phyloP scores from a whole-genome alignment of 1,140 invertebrate species.

The Brachionus manjavacas region DNA sequence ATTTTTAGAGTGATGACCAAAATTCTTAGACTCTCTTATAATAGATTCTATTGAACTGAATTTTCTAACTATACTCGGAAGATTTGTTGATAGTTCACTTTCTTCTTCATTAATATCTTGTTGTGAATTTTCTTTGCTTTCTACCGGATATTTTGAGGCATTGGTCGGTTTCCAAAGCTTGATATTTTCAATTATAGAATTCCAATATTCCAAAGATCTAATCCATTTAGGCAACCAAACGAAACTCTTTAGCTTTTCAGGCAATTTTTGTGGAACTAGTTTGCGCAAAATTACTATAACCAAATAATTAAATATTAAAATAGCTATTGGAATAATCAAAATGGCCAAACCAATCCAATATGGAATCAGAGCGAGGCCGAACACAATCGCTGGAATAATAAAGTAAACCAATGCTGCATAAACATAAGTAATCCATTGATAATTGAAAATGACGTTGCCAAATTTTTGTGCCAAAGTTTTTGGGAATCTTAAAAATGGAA shows the following conservation, averaged over 20 bases:
- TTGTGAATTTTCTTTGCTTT: not conserved
- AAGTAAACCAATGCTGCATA: conserved; percentile 62
- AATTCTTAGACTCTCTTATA: not conserved
- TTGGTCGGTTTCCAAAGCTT: not conserved
- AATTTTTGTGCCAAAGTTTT: conserved; percentile 61
- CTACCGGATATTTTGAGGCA: not conserved
- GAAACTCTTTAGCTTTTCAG: not conserved
- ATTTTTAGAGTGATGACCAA: not conserved
- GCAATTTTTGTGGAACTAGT: not conserved
- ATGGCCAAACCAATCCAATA: conserved; percentile 13
- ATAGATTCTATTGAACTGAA: not conserved
- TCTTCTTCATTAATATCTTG: not conserved
- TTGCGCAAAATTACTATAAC: not conserved
- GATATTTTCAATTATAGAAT: not conserved
- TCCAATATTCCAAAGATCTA: not conserved
- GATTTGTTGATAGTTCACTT: not conserved
- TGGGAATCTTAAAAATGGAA: conserved; percentile 62
- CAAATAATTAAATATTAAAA: not conserved
- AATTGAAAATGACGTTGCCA: conserved; percentile 59
- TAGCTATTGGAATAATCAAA: not conserved
- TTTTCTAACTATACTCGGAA: not conserved
- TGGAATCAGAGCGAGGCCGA: conserved; percentile 53
- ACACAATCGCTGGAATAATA: conserved; percentile 58
- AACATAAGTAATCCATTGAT: conserved; percentile 62
- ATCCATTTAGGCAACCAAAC: not conserved